These are phyloP conservation scores for Nemurella pictetii DNA, from an alignment of 2,888 invertebrate species.

Conservation along the genomic window DNA sequence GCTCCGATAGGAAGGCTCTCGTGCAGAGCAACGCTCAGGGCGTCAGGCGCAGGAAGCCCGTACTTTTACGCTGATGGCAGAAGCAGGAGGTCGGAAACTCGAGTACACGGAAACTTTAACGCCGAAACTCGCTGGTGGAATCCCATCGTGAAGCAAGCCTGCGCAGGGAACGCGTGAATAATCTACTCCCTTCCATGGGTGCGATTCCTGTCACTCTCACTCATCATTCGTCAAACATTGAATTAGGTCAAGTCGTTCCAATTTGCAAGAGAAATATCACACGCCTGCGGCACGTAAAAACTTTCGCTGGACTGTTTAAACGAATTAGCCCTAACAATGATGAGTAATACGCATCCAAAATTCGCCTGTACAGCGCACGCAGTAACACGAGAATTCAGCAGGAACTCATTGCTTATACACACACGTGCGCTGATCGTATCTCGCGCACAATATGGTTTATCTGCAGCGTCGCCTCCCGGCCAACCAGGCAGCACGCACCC, in stretches of 20 bases:
- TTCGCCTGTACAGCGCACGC: not conserved
- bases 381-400: not conserved
- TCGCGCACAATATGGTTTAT: not conserved
- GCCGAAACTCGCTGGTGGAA: too few species aligned
- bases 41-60: not conserved
- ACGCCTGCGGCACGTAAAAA: not conserved
- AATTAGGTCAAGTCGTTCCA: conserved; percentile 14
- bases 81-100: not conserved
- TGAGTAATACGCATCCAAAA: too few species aligned
- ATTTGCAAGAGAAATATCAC: not conserved
- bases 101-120: too few species aligned
- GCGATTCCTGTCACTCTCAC: conserved; percentile 10
- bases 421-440: not conserved
- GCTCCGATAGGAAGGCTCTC: not conserved
- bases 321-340: too few species aligned
- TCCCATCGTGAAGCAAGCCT: too few species aligned
- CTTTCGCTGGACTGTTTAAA: too few species aligned
- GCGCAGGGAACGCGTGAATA: not conserved
- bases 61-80: not conserved
- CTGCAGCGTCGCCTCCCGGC: not conserved
- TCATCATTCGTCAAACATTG: conserved; percentile 1
- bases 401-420: not conserved
- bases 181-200: not conserved
- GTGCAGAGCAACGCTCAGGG: not conserved
- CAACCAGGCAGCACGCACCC: not conserved